These are phyloP conservation scores for Paratrypauchen microcephalus DNA, from an alignment of 2,797 vertebrate species.

Conservation along the genomic window DNA sequence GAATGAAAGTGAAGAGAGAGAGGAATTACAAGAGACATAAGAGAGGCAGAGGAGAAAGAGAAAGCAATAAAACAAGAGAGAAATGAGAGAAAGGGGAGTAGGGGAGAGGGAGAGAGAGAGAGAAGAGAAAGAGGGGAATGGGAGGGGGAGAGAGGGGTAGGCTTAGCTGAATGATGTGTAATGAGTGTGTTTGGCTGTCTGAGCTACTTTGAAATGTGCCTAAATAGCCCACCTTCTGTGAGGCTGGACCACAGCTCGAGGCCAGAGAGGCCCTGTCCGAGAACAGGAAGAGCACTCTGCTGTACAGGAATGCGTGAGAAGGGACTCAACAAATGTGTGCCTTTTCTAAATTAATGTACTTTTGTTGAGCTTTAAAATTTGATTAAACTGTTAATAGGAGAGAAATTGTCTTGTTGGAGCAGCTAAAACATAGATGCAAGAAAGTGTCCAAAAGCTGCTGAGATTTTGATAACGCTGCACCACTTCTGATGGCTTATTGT, in stretches of 20 bases:
- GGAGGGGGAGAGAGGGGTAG: constrained; percentile 16
- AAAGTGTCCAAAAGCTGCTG: too few relatives aligned
- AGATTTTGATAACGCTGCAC: too few relatives aligned
- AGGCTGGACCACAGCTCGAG: constrained; percentile 41
- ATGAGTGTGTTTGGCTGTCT: constrained; percentile 69
- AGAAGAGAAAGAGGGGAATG: constrained; percentile 13
- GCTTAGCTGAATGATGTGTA: constrained; percentile 68
- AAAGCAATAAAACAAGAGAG: not conserved
- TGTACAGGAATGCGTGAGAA: constrained; percentile 13
- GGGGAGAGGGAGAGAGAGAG: not conserved
- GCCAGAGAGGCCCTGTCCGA: constrained; percentile 30
- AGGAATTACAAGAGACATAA: too few relatives aligned
- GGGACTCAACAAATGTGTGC: not conserved
- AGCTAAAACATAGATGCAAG: too few relatives aligned
- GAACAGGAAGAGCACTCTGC: constrained; percentile 18
- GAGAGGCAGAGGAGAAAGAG: not conserved
- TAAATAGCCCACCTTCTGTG: constrained; percentile 71
- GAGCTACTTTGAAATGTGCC: constrained; percentile 78
- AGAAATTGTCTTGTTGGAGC: too few relatives aligned
- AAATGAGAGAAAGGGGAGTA: not conserved
- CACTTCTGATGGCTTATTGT: too few relatives aligned
- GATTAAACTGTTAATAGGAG: too few relatives aligned
- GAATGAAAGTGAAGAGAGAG: too few relatives aligned
- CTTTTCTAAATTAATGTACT: not conserved
- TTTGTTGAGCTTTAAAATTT: too few relatives aligned